phyloP scores from a whole-genome alignment of 2,113 vertebrate genomes.

The cat (Felis catus) region F.catus_Fca126_mat1.0 CM031424.1:2923001-2923500 shows the following conservation, averaged over 20 bases:
- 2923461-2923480: background rate
- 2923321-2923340: background rate
- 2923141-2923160: background rate
- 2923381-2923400: background rate
- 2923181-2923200: background rate
- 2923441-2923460: background rate
- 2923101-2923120: background rate
- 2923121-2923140: background rate
- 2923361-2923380: background rate
- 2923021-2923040: background rate
- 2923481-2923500: background rate
- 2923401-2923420: background rate
- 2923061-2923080: background rate
- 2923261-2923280: background rate
- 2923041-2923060: background rate
- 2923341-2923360: background rate
- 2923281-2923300: background rate
- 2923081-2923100: background rate
- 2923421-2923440: background rate
- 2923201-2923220: background rate
- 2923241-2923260: background rate
- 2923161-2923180: background rate
- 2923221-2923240: background rate
- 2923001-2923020: background rate
- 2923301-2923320: background rate